Percentiles rank a stretch among this genome's conserved stretches.
phyloP scores from a whole-genome alignment of 2,113 vertebrate genomes.

The Elephas maximus region DNA sequence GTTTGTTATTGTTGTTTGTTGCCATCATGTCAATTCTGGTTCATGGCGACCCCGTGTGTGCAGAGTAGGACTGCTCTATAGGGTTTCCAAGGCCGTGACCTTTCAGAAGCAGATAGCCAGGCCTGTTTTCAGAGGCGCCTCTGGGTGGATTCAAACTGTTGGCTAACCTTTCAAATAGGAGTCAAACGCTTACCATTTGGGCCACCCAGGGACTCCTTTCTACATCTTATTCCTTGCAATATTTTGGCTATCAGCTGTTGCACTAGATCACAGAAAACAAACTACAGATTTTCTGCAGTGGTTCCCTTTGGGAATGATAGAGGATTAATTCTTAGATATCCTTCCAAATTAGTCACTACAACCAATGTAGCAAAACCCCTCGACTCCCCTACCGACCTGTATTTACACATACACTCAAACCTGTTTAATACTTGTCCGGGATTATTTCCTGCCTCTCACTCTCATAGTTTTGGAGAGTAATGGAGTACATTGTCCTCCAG shows the following conservation, averaged over 20 bases:
- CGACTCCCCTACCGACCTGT: not conserved
- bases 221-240: not conserved
- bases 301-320: not conserved
- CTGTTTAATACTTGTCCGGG: not conserved
- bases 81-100: not conserved
- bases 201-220: not conserved
- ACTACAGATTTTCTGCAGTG: not conserved
- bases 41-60: too few relatives aligned
- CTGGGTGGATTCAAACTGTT: not conserved
- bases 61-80: not conserved
- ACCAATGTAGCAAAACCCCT: not conserved
- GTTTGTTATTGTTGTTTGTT: not conserved
- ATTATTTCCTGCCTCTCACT: not conserved
- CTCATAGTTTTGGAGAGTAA: not conserved
- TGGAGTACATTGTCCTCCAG: rapidly evolving
- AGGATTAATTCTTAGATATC: not conserved
- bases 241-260: not conserved
- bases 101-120: not conserved
- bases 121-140: not conserved
- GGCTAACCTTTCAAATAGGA: not conserved
- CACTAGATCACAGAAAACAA: not conserved
- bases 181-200: not conserved
- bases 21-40: not conserved
- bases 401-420: too few relatives aligned
- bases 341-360: not conserved